Conservation (phyloP, 2,888 invertebrate species). For the Alentia gelatinosa region DNA sequence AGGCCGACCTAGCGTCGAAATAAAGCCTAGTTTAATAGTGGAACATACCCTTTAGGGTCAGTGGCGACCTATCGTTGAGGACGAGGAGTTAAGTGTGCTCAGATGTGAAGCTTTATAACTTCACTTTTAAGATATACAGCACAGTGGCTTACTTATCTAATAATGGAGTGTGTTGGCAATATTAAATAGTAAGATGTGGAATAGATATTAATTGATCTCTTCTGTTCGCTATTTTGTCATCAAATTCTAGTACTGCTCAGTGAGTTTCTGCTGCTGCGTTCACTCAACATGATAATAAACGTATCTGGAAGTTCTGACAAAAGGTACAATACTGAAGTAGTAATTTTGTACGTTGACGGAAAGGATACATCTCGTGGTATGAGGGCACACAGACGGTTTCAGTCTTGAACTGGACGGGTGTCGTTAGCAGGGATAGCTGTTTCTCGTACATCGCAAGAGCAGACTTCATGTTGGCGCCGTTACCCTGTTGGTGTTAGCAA, state of each 20-base stretch:
- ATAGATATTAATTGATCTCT: background rate
- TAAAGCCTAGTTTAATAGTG: background rate
- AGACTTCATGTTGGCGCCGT: conserved; percentile 61
- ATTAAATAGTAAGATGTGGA: background rate
- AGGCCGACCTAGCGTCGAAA: background rate
- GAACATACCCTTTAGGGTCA: background rate
- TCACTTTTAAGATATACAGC: background rate
- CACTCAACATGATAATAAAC: background rate
- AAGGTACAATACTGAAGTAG: background rate
- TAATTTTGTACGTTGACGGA: background rate
- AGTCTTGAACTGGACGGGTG: conserved; percentile 59
- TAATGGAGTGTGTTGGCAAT: too few relatives aligned
- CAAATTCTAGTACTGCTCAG: background rate
- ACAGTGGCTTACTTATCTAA: too few relatives aligned
- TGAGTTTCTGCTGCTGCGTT: background rate
- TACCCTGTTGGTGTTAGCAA: conserved; percentile 65
- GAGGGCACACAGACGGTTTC: conserved; percentile 63
- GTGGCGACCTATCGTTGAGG: background rate
- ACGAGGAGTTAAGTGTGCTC: background rate
- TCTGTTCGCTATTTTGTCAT: background rate
- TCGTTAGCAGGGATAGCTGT: conserved; percentile 59
- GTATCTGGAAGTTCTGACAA: background rate
- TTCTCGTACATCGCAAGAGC: conserved; percentile 64
- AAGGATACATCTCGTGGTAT: conserved; percentile 67
- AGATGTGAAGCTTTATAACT: background rate